phyloP scores from a whole-genome alignment of 2,113 vertebrate genomes.

The Oxyruncus cristatus region DNA sequence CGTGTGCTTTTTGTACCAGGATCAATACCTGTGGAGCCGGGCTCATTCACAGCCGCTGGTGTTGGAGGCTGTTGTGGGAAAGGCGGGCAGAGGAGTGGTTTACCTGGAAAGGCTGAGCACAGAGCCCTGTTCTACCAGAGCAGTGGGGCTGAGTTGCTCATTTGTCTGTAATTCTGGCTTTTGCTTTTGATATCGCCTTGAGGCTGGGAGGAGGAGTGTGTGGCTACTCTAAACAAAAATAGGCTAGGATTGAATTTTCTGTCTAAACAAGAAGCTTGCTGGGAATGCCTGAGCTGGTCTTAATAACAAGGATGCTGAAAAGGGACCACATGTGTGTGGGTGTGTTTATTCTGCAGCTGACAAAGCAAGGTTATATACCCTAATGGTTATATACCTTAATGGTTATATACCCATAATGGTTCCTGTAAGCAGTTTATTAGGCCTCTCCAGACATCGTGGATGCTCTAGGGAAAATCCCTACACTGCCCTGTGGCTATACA shows the following conservation, averaged over 20 bases:
- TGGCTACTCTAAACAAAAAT: neutral
- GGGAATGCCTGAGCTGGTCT: neutral
- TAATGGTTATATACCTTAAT: neutral
- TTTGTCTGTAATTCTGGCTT: neutral
- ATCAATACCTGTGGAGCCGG: neutral
- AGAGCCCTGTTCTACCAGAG: neutral
- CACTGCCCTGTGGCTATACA: neutral
- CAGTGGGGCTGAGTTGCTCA: neutral
- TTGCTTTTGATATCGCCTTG: neutral
- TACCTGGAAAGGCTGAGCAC: neutral
- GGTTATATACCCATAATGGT: neutral
- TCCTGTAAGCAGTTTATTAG: neutral
- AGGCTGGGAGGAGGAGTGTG: neutral
- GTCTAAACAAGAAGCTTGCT: neutral
- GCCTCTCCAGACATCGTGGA: neutral
- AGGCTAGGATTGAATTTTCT: neutral
- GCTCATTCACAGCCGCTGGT: accelerated
- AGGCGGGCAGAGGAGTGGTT: neutral
- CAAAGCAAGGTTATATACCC: neutral
- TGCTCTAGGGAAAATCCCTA: neutral
- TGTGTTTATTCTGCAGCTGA: neutral
- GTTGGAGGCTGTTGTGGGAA: neutral
- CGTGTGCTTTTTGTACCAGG: neutral
- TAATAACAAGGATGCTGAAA: neutral
- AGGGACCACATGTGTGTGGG: neutral